Evolutionary conservation across 2,113 vertebrate genomes (phyloP).

Genomic region (Sander lucioperca): DNA sequence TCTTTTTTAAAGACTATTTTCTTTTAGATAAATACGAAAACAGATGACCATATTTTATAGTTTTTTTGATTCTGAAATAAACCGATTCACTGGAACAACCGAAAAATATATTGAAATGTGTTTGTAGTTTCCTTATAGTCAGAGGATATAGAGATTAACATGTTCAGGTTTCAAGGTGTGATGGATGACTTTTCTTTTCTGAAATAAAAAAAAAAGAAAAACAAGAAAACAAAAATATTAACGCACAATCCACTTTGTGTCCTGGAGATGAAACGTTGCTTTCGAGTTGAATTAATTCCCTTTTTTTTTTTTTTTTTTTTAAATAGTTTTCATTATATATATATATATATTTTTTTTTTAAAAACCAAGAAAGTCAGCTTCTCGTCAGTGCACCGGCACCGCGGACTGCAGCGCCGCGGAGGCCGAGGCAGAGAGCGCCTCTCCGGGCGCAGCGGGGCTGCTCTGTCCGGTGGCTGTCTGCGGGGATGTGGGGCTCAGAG

Average conservation of each 20-base stretch:
- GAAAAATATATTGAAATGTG: too few species aligned
- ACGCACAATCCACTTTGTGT: background rate
- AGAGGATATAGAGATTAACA: too few species aligned
- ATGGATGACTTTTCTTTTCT: background rate
- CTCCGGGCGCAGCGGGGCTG: conserved; percentile 90
- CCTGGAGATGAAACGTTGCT: conserved; percentile 24
- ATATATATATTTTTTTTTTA: too few species aligned
- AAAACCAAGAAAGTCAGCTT: conserved; percentile 4
- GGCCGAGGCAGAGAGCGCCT: conserved; percentile 86
- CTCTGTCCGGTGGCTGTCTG: conserved; percentile 90
- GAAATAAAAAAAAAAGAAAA: background rate
- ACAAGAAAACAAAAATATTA: background rate
- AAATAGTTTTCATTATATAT: background rate
- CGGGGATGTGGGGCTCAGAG: conserved; percentile 91
- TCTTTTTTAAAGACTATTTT: too few species aligned
- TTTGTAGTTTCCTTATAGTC: too few species aligned
- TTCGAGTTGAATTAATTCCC: conserved; percentile 28
- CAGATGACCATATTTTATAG: too few species aligned
- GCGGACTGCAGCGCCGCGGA: conserved; percentile 86
- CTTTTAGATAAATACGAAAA: too few species aligned
- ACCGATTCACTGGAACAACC: too few species aligned
- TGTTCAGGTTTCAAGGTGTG: too few species aligned
- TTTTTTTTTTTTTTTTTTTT: background rate
- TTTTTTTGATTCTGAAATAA: background rate
- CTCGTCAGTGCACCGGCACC: conserved; percentile 90